A percentile compares a stretch with the other conserved stretches of the same genome.
Conservation (phyloP, 2,888 invertebrate genomes). For the Dasypogon diadema region DNA sequence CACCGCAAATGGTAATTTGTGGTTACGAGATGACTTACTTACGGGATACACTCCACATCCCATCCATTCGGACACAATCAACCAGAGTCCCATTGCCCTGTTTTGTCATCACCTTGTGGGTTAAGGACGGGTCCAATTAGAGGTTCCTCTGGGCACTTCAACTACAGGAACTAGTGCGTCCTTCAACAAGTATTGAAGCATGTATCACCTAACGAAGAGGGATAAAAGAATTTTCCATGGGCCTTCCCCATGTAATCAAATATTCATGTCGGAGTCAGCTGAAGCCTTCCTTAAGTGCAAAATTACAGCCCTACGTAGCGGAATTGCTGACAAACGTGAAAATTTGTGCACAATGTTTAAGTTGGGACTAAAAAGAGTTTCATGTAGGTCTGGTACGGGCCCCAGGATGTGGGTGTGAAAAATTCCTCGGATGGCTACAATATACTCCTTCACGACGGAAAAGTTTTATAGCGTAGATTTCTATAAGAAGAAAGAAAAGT, state of each 20-base stretch:
- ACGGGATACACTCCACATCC: constrained; percentile 24
- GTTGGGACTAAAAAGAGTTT: background rate
- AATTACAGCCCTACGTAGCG: constrained; percentile 32
- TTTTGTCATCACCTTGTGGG: background rate
- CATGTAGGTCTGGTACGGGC: background rate
- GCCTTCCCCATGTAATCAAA: constrained; percentile 36
- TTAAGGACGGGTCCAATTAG: constrained; percentile 14
- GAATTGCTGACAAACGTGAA: constrained; percentile 48
- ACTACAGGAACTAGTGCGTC: background rate
- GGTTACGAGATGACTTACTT: constrained; percentile 52
- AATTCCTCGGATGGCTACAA: background rate
- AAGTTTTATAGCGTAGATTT: background rate
- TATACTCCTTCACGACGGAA: background rate
- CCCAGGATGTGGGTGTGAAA: background rate
- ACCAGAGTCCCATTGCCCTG: background rate
- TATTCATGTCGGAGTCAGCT: constrained; percentile 48
- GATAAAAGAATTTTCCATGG: constrained; percentile 9
- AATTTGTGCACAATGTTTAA: constrained; percentile 37
- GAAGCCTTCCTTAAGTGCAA: constrained; percentile 32
- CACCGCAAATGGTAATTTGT: constrained; percentile 54
- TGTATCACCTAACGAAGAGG: constrained; percentile 25
- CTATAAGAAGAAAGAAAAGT: constrained; percentile 1
- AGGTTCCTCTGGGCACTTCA: background rate
- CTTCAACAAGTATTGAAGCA: constrained; percentile 33
- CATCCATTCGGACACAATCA: constrained; percentile 18